phyloP scores from a whole-genome alignment of 2,113 vertebrate genomes.

The Tapirus terrestris region DNA sequence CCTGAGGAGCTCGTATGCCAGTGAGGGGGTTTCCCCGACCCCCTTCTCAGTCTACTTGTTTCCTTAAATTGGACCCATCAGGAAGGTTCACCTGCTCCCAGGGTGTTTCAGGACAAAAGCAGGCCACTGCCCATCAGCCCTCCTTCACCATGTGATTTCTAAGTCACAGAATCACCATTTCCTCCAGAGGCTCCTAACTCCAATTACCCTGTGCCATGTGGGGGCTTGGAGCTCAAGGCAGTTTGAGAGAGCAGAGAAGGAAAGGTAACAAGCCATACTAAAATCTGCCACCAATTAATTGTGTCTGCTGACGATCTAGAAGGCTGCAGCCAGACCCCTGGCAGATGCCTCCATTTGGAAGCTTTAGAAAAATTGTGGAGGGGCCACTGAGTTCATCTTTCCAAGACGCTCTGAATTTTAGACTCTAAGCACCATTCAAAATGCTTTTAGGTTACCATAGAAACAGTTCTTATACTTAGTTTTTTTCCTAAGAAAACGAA shows the following conservation, averaged over 20 bases:
- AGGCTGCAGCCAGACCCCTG: neutral
- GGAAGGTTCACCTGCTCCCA: neutral
- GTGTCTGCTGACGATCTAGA: neutral
- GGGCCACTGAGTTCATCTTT: slow-evolving; percentile 59
- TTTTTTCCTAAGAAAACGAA: neutral
- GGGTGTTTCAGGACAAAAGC: neutral
- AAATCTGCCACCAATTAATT: slow-evolving; percentile 4
- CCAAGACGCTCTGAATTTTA: slow-evolving; percentile 47
- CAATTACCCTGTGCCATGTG: slow-evolving; percentile 3
- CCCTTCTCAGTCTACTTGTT: neutral
- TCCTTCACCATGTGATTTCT: neutral
- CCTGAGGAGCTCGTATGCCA: neutral
- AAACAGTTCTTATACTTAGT: slow-evolving; percentile 38
- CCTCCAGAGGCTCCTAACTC: neutral
- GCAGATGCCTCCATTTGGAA: slow-evolving; percentile 21
- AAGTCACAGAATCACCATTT: neutral
- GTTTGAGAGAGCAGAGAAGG: neutral
- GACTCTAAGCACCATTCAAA: slow-evolving; percentile 48
- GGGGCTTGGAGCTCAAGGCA: neutral
- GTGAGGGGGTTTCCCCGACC: neutral
- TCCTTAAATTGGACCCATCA: neutral
- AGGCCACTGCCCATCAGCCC: neutral
- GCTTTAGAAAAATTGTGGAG: slow-evolving; percentile 37
- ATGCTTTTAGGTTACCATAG: slow-evolving; percentile 52
- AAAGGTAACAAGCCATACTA: neutral